Evolutionary conservation across 2,888 invertebrate genomes (phyloP), one percentile per base, ranked within the genome.

Genomic region (Diarsia dahlii): DNA sequence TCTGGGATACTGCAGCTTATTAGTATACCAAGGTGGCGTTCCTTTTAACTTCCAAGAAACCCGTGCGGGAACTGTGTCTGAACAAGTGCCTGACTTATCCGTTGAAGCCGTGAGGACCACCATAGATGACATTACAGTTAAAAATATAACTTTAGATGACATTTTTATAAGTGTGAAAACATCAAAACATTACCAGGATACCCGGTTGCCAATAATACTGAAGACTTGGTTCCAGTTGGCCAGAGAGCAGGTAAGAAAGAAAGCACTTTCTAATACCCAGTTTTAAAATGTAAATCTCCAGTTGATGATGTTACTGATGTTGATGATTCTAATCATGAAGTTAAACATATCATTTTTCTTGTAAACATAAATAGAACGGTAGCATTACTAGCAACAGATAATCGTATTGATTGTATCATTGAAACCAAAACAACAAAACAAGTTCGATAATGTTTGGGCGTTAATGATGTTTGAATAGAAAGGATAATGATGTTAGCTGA

Each of bases 101-200:
- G 94, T 97, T 84, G 97, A 96, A 89, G 96, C 97, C 79, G 97
- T 97, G 93, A 95, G 95, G 93, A 92, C 93, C 77, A 94, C 87
- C 87, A 89, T 94, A 77, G 89, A 92, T 88, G 94, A 95, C 71
- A 94, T 92, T 93, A 92, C 91, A 88, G 94, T 88, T 84, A 97
- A 95, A 85, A 97, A 97, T 84, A 98, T 98, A 86, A 97, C 97
- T 88, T 96, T 99, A 89, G 97, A 98, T 95, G 99, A 99, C 96
- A 97, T 99, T 91, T 99, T 99, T 95, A 98, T 99, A 94, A 99
- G 99, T 96, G 99, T 99, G 74, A 99, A 99, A 97, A 99, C 99
- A 82, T 98, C 99, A 75, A 98, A 98, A 93, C 97, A 98, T 95
- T 99, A 98, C 96, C 99, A 99, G 94, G 96, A 97, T 86, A 97